A percentile compares a stretch with the other conserved stretches of the same genome.
Conservation (phyloP, 1,140 invertebrate genomes). For the Doryteuthis pealeii region DNA sequence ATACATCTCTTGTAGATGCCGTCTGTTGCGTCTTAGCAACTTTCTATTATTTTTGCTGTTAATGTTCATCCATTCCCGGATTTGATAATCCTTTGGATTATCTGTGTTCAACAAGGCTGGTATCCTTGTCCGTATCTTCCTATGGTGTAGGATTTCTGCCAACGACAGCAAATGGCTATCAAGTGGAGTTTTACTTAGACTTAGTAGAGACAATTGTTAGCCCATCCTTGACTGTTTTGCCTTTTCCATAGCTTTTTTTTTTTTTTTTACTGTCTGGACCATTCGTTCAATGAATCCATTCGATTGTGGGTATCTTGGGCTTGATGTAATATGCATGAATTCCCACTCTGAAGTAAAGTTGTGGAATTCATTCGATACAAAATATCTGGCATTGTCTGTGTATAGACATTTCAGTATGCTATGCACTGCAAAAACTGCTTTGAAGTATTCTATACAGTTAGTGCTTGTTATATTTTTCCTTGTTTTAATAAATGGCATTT, state of each 20-base stretch:
- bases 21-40: background rate
- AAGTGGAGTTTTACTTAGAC: background rate
- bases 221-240: too few species aligned
- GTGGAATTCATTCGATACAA: background rate
- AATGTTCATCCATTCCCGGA: background rate
- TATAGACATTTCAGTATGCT: background rate
- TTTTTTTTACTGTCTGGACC: too few species aligned
- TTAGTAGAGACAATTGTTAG: too few species aligned
- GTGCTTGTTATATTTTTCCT: background rate
- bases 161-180: background rate
- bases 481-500: background rate
- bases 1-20: background rate
- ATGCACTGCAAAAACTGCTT: background rate
- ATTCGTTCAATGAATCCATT: too few species aligned
- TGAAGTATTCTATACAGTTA: background rate
- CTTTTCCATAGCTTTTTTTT: too few species aligned
- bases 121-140: background rate
- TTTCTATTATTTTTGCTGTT: background rate
- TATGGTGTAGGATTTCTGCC: background rate
- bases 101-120: background rate
- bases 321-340: background rate
- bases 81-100: background rate
- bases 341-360: background rate
- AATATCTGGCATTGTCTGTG: background rate
- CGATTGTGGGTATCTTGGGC: background rate